Evolutionary conservation across 2,797 vertebrate species (phyloP).

Genomic region (Hydrophis major): DNA sequence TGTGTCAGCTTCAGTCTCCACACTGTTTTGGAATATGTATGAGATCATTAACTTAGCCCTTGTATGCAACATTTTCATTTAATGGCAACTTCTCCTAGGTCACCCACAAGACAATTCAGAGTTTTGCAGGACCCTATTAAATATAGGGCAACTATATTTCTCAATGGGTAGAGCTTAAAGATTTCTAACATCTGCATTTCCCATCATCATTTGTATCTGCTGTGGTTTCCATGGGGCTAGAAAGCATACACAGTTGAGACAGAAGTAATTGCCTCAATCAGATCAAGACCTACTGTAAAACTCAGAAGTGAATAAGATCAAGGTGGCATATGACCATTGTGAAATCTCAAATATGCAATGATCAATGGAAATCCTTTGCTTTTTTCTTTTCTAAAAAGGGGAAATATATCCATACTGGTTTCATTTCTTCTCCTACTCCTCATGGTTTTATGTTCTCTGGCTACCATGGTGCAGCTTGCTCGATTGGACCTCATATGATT

Average conservation of each 20-base stretch:
- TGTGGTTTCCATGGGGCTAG: not conserved
- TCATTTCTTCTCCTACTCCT: not conserved
- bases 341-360: not conserved
- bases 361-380: not conserved
- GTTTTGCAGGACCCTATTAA: not conserved
- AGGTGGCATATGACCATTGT: not conserved
- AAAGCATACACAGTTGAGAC: not conserved
- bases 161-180: not conserved
- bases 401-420: not conserved
- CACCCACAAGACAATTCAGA: not conserved
- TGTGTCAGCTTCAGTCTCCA: not conserved
- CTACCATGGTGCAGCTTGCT: not conserved
- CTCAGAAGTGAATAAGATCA: not conserved
- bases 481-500: not conserved
- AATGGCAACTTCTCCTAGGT: not conserved
- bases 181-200: not conserved
- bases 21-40: not conserved
- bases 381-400: not conserved
- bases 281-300: not conserved
- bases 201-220: not conserved
- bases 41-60: not conserved
- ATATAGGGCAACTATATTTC: not conserved
- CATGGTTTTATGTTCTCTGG: not conserved
- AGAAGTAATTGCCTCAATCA: not conserved
- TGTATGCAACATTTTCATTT: not conserved